Evolutionary conservation across 2,888 invertebrate genomes (phyloP).

Genomic region (Tigriopus californicus): DNA sequence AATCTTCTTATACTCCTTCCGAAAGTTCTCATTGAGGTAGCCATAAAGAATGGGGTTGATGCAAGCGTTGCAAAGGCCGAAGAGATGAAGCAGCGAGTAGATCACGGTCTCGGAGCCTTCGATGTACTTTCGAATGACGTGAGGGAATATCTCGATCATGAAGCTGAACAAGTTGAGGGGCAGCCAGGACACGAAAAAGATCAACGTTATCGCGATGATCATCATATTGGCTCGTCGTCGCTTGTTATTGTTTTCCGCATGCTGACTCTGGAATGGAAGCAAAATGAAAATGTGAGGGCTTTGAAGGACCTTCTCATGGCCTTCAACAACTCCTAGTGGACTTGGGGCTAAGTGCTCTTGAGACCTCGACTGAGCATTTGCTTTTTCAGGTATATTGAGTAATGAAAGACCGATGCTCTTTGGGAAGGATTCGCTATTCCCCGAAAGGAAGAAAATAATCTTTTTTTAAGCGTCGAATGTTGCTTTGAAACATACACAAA

Average conservation of each 20-base stretch:
- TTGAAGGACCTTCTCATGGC: constrained; percentile 15
- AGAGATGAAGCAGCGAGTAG: constrained; percentile 41
- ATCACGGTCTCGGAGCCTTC: constrained; percentile 25
- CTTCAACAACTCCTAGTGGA: constrained; percentile 29
- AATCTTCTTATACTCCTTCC: constrained; percentile 67
- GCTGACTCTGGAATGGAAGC: neutral
- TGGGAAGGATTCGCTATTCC: too few species aligned
- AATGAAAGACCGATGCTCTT: too few species aligned
- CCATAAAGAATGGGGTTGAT: constrained; percentile 80
- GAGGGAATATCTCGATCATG: constrained; percentile 23
- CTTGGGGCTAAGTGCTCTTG: too few species aligned
- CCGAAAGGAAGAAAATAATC: too few species aligned
- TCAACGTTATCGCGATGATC: constrained; percentile 60
- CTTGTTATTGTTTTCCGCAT: constrained; percentile 34
- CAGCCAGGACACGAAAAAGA: constrained; percentile 76
- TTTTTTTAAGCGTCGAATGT: too few species aligned
- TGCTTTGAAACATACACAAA: too few species aligned
- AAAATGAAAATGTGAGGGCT: neutral
- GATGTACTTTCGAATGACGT: constrained; percentile 31
- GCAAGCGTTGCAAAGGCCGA: constrained; percentile 72
- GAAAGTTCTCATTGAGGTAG: constrained; percentile 81
- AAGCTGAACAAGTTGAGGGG: constrained; percentile 73
- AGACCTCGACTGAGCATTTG: too few species aligned
- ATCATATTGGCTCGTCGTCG: constrained; percentile 69
- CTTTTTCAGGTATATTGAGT: too few species aligned